phyloP scores from a whole-genome alignment of 2,797 vertebrate genomes.

The Esox lucius region DNA sequence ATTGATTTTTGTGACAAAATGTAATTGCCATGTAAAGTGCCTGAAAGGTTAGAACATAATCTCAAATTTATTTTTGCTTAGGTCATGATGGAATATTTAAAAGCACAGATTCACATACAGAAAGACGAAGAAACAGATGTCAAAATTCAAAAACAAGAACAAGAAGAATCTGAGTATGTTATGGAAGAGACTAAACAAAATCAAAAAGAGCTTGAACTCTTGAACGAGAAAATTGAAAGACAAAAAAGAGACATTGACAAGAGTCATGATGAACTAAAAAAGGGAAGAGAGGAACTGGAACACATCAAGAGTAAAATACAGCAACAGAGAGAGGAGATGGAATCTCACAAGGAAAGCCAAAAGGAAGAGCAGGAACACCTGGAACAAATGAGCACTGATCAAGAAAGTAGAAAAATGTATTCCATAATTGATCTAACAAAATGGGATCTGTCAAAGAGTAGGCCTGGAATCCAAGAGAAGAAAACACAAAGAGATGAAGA shows the following conservation, averaged over 20 bases:
- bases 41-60: neutral
- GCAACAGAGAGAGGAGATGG: slow-evolving; percentile 20
- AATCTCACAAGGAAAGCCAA: neutral
- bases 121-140: slow-evolving; percentile 18
- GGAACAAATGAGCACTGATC: slow-evolving; percentile 26
- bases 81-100: slow-evolving; percentile 43
- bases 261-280: slow-evolving; percentile 15
- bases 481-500: too few species aligned
- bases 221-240: slow-evolving; percentile 9
- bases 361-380: slow-evolving; percentile 19
- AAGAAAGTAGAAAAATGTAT: slow-evolving; percentile 19
- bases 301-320: slow-evolving; percentile 28
- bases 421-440: neutral
- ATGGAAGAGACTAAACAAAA: neutral
- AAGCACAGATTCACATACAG: slow-evolving; percentile 43
- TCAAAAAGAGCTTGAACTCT: neutral
- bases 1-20: neutral
- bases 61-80: neutral
- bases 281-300: slow-evolving; percentile 37
- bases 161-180: neutral
- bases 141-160: neutral
- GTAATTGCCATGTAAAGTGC: neutral
- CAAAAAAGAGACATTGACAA: slow-evolving; percentile 22
- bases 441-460: neutral
- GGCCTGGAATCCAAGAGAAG: slow-evolving; percentile 16